Conservation (phyloP, 2,113 vertebrate genomes). For the Heterotilapia buettikoferi region DNA sequence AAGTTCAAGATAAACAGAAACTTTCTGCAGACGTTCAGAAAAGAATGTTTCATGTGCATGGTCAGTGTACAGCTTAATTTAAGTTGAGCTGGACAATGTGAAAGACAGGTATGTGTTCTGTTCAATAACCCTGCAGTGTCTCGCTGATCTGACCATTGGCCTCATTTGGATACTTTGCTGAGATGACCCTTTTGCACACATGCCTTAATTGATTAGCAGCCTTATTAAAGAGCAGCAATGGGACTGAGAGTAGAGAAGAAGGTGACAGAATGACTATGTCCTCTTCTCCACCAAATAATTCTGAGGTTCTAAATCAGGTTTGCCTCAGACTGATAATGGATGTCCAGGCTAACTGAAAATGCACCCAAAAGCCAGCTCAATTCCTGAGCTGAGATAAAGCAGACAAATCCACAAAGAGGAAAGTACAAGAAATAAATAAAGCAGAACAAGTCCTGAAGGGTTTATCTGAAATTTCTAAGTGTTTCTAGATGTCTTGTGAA, state of each 20-base stretch:
- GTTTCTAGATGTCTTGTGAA: not conserved
- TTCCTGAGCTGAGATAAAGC: conserved; percentile 36
- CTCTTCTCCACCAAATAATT: conserved; percentile 33
- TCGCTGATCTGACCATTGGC: not conserved
- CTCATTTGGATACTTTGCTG: conserved; percentile 17
- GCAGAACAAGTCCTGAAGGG: not conserved
- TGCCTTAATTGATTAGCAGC: conserved; percentile 48
- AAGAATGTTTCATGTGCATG: not conserved
- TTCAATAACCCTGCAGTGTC: not conserved
- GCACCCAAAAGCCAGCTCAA: conserved; percentile 33
- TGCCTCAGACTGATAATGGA: conserved; percentile 55
- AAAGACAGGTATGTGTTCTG: not conserved
- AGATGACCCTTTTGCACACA: not conserved
- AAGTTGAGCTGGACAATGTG: not conserved
- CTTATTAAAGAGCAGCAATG: conserved; percentile 38
- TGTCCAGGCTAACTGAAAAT: conserved; percentile 54
- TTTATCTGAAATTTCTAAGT: not conserved
- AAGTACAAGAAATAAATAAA: not conserved
- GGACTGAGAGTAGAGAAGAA: not conserved
- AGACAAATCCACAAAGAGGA: conserved; percentile 28
- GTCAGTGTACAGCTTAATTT: not conserved
- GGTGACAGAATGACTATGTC: conserved; percentile 11
- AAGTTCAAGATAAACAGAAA: not conserved
- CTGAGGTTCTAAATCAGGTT: conserved; percentile 44
- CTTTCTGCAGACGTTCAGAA: not conserved